Base-by-base conservation (phyloP, 2,113 vertebrate genomes). In the Zosterops pallidus region DNA sequence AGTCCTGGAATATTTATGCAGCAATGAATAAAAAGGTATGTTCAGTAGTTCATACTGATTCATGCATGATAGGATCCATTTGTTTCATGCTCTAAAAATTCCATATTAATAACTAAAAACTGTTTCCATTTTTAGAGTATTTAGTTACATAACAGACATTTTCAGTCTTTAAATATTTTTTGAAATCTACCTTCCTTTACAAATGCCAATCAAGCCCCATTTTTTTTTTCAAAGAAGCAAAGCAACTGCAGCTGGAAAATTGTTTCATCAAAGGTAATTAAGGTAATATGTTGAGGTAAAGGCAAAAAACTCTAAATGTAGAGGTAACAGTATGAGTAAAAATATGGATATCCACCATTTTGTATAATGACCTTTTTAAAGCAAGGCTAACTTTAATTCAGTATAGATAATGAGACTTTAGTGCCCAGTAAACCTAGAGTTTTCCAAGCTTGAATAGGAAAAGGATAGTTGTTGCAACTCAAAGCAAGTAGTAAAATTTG, bases 21-120 rank as follows among this genome's bases (percentile, higher is more conserved):
- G 91, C 67, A 90, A 64, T 84, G 93, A 93, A 95, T 95, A 96
- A 96, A 95, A 97, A 97, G 95, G 95, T 97, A 96, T 96, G 96
- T 97, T 96, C 96, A 77, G 83, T 92, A 97, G 78, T 96, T 96
- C 89, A 84, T 70, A 87, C 93, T 94, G 95, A 95, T 97, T 97
- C 96, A 97, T 96, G 97, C 97, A 97, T 97, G 97, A 96, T 96
- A 89, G 92, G 71, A 93, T 97, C 89, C 95, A 95, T 96, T 97
- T 97, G 96, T 97, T 97, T 97, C 96, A 97, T 97, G 97, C 97
- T 97, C 97, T 93, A 97, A 95, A 97, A 97, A 97, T 95, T 95
- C 86, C 80, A 52, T 97, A 97, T 97, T 97, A 97, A 97, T 97
- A 97, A 97, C 95, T 96, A 97, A 97, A 97, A 97, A 93, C 94